phyloP scores from a whole-genome alignment of 2,888 invertebrate species.

The Unio pictorum region DNA sequence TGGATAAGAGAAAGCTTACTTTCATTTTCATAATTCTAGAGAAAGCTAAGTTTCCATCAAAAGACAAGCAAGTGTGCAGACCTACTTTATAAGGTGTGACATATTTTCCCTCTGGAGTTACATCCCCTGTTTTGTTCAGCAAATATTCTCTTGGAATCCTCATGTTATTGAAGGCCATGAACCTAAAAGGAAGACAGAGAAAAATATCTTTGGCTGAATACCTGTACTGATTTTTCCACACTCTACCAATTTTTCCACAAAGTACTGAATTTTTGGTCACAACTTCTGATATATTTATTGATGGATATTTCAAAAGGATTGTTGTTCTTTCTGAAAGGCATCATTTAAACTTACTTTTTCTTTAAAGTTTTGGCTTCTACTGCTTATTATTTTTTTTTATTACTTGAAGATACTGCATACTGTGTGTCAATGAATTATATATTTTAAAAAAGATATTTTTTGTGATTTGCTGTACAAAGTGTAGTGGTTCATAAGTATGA shows the following conservation, averaged over 20 bases:
- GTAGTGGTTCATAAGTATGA: not conserved
- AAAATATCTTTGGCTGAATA: too few relatives aligned
- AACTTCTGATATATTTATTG: too few relatives aligned
- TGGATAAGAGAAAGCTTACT: not conserved
- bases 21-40: not conserved
- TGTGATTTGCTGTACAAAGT: not conserved
- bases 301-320: too few relatives aligned
- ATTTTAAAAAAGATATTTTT: not conserved
- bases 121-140: conserved; percentile 90
- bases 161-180: conserved; percentile 89
- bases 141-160: conserved; percentile 88
- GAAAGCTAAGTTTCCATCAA: conserved; percentile 11
- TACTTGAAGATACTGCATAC: not conserved
- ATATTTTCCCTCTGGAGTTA: conserved; percentile 88
- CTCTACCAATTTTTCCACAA: too few relatives aligned
- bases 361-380: too few relatives aligned
- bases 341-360: too few relatives aligned
- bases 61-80: not conserved
- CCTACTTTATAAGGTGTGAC: conserved; percentile 85
- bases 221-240: too few relatives aligned
- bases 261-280: too few relatives aligned
- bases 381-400: too few relatives aligned
- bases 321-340: too few relatives aligned
- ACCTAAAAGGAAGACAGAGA: conserved; percentile 73
- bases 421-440: not conserved